These are phyloP conservation scores for Drosophila affinis DNA, from an alignment of 2,888 invertebrate genomes.

Conservation along the genomic window DNA sequence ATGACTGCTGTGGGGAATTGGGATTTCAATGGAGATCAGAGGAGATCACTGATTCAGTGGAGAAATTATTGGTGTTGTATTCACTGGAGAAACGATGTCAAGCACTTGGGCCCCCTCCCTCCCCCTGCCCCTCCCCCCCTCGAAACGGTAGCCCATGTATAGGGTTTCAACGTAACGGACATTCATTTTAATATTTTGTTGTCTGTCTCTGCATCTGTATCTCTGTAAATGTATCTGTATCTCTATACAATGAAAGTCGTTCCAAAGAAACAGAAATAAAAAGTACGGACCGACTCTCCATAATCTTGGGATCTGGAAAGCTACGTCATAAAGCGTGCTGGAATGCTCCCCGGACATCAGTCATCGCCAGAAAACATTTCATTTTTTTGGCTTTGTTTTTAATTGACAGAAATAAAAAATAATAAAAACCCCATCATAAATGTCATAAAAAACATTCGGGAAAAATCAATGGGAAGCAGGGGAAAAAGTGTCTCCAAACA, in stretches of 20 bases:
- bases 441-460: slow-evolving; percentile 24
- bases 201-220: slow-evolving; percentile 27
- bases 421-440: slow-evolving; percentile 48
- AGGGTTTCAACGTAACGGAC: slow-evolving; percentile 38
- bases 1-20: slow-evolving; percentile 37
- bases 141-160: slow-evolving; percentile 63
- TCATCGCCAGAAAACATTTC: slow-evolving; percentile 46
- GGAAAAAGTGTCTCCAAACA: slow-evolving; percentile 14
- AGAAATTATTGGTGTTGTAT: slow-evolving; percentile 54
- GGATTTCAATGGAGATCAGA: slow-evolving; percentile 25
- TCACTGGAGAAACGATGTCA: slow-evolving; percentile 64
- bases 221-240: not conserved
- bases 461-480: slow-evolving; percentile 39
- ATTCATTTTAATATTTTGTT: slow-evolving; percentile 49
- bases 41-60: slow-evolving; percentile 9
- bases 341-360: slow-evolving; percentile 55
- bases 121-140: no score
- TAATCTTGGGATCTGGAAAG: slow-evolving; percentile 65
- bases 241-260: slow-evolving; percentile 56
- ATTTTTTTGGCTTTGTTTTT: slow-evolving; percentile 39
- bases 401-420: slow-evolving; percentile 64
- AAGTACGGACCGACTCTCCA: slow-evolving; percentile 48
- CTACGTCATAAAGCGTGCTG: slow-evolving; percentile 76
- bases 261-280: slow-evolving; percentile 63
- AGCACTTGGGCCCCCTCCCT: slow-evolving; percentile 47